These are phyloP conservation scores for Sinohyriopsis cumingii DNA, from an alignment of 2,888 invertebrate species.

Conservation along the genomic window DNA sequence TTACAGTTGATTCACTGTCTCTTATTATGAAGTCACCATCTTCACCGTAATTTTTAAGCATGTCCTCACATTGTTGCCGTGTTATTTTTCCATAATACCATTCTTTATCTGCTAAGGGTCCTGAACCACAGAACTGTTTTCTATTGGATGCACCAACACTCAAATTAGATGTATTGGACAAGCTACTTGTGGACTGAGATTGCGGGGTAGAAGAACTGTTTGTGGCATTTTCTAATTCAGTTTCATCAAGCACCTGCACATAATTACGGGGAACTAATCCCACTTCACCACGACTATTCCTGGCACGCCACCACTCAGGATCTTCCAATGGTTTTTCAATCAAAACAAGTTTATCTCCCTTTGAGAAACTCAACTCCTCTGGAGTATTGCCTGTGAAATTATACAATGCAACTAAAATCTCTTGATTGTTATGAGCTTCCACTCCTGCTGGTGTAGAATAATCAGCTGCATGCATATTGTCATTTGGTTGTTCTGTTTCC, in stretches of 20 bases:
- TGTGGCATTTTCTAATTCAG: slow-evolving; percentile 53
- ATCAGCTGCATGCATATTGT: slow-evolving; percentile 38
- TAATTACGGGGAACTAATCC: slow-evolving; percentile 89
- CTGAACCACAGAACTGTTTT: slow-evolving; percentile 64
- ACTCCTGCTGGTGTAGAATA: slow-evolving; percentile 60
- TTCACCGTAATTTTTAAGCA: slow-evolving; percentile 94
- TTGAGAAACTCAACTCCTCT: slow-evolving; percentile 96
- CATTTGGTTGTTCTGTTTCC: slow-evolving; percentile 45
- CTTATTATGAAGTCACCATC: slow-evolving; percentile 99
- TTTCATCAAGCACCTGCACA: slow-evolving; percentile 69
- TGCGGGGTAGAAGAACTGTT: slow-evolving; percentile 65
- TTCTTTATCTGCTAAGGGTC: slow-evolving; percentile 74
- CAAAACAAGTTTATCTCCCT: slow-evolving; percentile 95
- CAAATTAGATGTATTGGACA: slow-evolving; percentile 61
- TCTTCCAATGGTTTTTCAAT: slow-evolving; percentile 96
- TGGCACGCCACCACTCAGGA: slow-evolving; percentile 98
- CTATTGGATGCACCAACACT: slow-evolving; percentile 51
- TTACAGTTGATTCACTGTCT: slow-evolving; percentile 99
- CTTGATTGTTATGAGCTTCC: slow-evolving; percentile 67
- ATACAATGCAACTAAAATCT: slow-evolving; percentile 95
- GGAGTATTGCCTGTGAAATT: slow-evolving; percentile 81
- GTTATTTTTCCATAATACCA: slow-evolving; percentile 99
- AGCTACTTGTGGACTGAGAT: slow-evolving; percentile 68
- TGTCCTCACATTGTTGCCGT: slow-evolving; percentile 94
- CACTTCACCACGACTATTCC: slow-evolving; percentile 92